Conservation (phyloP, 2,797 vertebrate genomes). For the Peromyscus aztecus region DNA sequence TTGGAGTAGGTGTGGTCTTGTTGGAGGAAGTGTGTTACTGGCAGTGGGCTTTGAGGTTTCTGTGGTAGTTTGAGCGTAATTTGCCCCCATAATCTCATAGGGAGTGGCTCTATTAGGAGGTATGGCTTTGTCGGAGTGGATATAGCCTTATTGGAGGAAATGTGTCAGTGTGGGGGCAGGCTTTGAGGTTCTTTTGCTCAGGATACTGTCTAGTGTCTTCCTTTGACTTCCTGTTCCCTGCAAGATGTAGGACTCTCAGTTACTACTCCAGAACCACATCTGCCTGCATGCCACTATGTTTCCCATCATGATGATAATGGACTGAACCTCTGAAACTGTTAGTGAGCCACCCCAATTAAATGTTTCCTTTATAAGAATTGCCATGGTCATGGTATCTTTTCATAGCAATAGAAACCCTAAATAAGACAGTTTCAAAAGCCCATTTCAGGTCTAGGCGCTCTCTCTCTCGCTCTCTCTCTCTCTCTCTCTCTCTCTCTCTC, state of each 20-base stretch:
- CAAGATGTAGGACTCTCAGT: not conserved
- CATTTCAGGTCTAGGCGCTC: not conserved
- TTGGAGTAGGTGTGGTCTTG: too few species aligned
- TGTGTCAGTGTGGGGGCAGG: not conserved
- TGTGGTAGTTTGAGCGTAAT: not conserved
- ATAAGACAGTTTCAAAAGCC: not conserved
- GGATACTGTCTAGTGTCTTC: not conserved
- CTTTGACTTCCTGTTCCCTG: not conserved
- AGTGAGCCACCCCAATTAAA: too few species aligned
- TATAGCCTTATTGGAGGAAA: not conserved
- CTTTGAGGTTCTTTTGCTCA: not conserved
- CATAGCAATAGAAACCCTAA: not conserved
- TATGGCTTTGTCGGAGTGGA: not conserved
- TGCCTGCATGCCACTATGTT: too few species aligned
- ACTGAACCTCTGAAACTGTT: too few species aligned
- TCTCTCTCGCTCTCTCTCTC: not conserved
- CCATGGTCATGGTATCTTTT: not conserved
- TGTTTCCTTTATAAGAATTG: not conserved
- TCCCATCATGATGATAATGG: too few species aligned
- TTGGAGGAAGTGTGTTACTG: too few species aligned
- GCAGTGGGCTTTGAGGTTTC: not conserved
- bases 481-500: too few species aligned
- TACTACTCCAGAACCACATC: too few species aligned
- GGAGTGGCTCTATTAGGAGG: not conserved
- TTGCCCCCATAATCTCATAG: not conserved